Evolutionary conservation across 2,888 invertebrate genomes (phyloP).

Genomic region (Chalcosyrphus nemorum): DNA sequence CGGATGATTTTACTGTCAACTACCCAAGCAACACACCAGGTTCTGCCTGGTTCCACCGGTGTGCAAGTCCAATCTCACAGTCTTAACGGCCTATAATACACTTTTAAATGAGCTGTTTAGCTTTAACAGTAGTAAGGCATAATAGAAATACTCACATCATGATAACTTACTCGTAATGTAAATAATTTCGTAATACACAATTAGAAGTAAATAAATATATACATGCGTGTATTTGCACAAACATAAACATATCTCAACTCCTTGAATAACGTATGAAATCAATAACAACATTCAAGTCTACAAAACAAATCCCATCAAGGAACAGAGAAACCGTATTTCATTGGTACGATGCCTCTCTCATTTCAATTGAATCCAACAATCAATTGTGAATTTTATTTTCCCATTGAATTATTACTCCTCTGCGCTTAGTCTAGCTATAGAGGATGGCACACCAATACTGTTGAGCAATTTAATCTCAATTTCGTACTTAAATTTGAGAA

Average conservation of each 20-base stretch:
- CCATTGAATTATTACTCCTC: constrained; percentile 61
- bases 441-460: constrained; percentile 23
- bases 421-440: constrained; percentile 31
- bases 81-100: too few relatives aligned
- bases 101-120: too few relatives aligned
- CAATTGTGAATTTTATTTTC: constrained; percentile 60
- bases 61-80: too few relatives aligned
- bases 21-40: too few relatives aligned
- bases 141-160: too few relatives aligned
- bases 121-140: too few relatives aligned
- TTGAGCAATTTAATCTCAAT: constrained; percentile 67
- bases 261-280: neutral
- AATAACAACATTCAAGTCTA: neutral
- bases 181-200: too few relatives aligned
- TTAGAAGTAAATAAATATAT: too few relatives aligned
- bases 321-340: constrained; percentile 19
- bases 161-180: too few relatives aligned
- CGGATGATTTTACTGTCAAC: too few relatives aligned
- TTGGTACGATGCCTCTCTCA: neutral
- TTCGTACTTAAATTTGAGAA: constrained; percentile 65
- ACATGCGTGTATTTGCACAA: too few relatives aligned
- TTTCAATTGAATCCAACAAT: constrained; percentile 43
- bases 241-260: neutral
- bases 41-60: too few relatives aligned
- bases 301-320: constrained; percentile 33